Conservation (phyloP, 2,113 vertebrate species). For the Thamnaconus septentrionalis region DNA sequence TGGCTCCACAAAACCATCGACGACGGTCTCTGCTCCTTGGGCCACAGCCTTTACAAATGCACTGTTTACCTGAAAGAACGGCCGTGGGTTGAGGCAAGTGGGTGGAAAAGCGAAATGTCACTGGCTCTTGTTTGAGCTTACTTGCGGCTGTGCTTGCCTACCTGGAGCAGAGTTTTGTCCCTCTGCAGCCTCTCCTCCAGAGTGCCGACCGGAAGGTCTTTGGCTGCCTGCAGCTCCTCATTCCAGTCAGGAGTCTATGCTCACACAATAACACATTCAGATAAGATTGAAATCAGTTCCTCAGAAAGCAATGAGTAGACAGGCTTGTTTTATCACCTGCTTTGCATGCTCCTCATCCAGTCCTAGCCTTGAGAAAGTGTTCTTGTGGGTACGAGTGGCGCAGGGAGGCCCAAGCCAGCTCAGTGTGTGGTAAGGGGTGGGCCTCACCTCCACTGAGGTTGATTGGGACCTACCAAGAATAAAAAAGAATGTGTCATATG, state of each 20-base stretch:
- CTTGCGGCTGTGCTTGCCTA: constrained; percentile 29
- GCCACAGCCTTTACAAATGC: constrained; percentile 76
- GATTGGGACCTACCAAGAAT: constrained; percentile 50
- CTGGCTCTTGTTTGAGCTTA: neutral
- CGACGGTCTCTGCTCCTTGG: constrained; percentile 75
- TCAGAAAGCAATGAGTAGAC: neutral
- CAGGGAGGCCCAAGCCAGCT: constrained; percentile 76
- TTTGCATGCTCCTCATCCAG: constrained; percentile 66
- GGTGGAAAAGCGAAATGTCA: neutral
- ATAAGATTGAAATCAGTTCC: neutral
- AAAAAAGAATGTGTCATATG: neutral
- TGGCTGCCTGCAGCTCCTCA: constrained; percentile 80
- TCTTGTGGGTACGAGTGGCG: constrained; percentile 69
- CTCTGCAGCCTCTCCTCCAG: constrained; percentile 77
- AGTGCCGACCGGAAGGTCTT: constrained; percentile 74
- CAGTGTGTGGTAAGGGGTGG: constrained; percentile 72
- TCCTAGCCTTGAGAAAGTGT: constrained; percentile 70
- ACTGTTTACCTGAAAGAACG: constrained; percentile 75
- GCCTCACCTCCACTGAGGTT: constrained; percentile 56
- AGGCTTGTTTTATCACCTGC: constrained; percentile 59
- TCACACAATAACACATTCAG: neutral
- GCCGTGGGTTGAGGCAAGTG: neutral
- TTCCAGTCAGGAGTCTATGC: constrained; percentile 82
- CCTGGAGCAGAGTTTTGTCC: constrained; percentile 78
- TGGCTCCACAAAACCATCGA: constrained; percentile 79